Evolutionary conservation across 2,113 vertebrate species (phyloP), one percentile per base, ranked within the genome.

Genomic region (Odontesthes bonariensis): DNA sequence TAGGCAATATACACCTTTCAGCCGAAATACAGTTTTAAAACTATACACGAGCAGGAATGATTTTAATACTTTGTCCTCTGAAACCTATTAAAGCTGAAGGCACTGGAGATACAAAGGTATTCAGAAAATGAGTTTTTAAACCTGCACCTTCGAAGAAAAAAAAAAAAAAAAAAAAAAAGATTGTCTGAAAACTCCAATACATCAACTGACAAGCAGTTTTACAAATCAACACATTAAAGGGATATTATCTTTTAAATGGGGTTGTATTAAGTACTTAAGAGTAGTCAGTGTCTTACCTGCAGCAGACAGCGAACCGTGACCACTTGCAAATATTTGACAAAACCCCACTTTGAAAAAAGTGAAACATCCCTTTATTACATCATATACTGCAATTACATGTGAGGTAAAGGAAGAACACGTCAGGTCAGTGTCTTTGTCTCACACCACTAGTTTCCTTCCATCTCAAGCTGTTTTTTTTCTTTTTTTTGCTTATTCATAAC

Each of bases 31-130:
- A 32, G 35, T 60, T 59, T 46, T 22, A 62, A 63, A 75, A 63
- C 11, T 32, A 22, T 49, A 72, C 7, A 63, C 3, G 42, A 17
- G 38, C 14, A 57, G 11, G 52, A 79, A 72, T 55, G 10, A 5
- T 22, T 60, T 23, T 5, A 17, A 58, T 0, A 22, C 31, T 49
- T 57, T 56, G 38, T 58, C 51, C 17, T 14, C 5, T 64, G 13
- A 42, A 38, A 57, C 47, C 23, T 4, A 13, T 52, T 32, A 11
- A 55, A 58, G 33, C 1, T 59, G 14, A 84, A 89, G 85, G 83
- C 85, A 77, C 78, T 63, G 61, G 0, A 7, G 42, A 58, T 27
- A 63, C 19, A 65, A 60, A 53, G 65, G n/a, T 27, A 47, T 46
- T 77, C 52, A 44, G 23, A 12, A 55, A 5, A 13, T 22, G n/a